phyloP scores from a whole-genome alignment of 30 jellyfish, hydroid and myxozoan species.

The Chrysaora quinquecirrha region DNA sequence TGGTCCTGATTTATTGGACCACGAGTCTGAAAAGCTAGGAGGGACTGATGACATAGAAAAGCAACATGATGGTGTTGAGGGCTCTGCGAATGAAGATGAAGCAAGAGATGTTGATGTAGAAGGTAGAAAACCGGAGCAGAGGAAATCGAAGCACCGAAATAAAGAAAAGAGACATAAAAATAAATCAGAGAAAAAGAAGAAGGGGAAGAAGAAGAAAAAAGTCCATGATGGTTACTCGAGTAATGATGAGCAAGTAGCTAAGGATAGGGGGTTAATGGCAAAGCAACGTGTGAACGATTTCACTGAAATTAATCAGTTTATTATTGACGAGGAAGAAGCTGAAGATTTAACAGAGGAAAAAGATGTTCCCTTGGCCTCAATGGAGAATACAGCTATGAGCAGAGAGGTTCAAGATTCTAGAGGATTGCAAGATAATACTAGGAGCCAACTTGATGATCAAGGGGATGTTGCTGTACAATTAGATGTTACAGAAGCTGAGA shows the following conservation, averaged over 20 bases:
- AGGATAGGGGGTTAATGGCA: neutral
- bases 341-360: too few species aligned
- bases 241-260: neutral
- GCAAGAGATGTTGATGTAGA: neutral
- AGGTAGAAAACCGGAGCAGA: neutral
- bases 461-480: too few species aligned
- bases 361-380: too few species aligned
- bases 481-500: too few species aligned
- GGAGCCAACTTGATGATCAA: too few species aligned
- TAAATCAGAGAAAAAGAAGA: slow-evolving; percentile 9
- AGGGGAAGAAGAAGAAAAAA: neutral
- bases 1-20: neutral
- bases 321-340: neutral
- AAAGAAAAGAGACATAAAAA: slow-evolving; percentile 26
- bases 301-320: neutral
- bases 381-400: too few species aligned
- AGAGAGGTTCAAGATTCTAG: too few species aligned
- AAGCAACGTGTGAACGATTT: neutral
- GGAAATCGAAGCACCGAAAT: neutral
- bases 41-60: slow-evolving; percentile 9
- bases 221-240: neutral
- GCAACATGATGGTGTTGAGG: neutral
- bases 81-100: neutral
- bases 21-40: neutral
- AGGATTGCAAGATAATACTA: too few species aligned